Evolutionary conservation across 2,888 invertebrate genomes (phyloP), one percentile per base, ranked within the genome.

Genomic region (Heteropelma amictum): DNA sequence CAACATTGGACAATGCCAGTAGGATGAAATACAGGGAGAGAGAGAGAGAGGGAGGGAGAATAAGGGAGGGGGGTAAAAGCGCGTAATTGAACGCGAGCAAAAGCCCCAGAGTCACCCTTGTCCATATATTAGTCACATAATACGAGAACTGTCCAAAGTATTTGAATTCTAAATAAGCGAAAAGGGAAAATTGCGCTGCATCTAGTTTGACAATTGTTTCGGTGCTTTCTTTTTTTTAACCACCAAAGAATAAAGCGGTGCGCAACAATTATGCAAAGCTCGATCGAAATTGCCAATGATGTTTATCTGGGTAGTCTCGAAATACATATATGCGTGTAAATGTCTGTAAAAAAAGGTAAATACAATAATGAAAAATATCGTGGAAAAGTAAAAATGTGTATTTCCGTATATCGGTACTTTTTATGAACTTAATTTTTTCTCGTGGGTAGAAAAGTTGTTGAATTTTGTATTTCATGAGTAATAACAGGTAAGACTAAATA

Each of bases 41-140:
- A 35, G 14, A 21, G 38, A 65, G 40, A 49, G 56, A 47, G 28
- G 33, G 28, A 38, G 38, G n/a, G 45, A 12, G 33, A 73, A 51
- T 75, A 60, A 74, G 60, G 21, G 21, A 19, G 7, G 35, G 12
- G 23, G 69, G 51, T 77, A 65, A 75, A 67, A 72, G 69, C 63
- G 77, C 65, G 74, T 80, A 83, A 77, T 79, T 79, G 69, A 83
- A 79, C 74, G 72, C 67, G 74, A 45, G 77, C 68, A 69, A 56
- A 23, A 58, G 61, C 58, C 61, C 45, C 21, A 14, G 53, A 42
- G 53, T 53, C 67, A 61, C 71, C 61, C 71, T 60, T 49, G 38
- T 54, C 47, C 53, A 58, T 49, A 51, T 60, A 72, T 65, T 72
- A 65, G 72, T 67, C 51, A 60, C 65, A 60, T 67, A 33, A 64